Percentiles rank a stretch among this genome's conserved stretches.
Conservation (phyloP, 2,797 vertebrate genomes). For the Aeoliscus strigatus region DNA sequence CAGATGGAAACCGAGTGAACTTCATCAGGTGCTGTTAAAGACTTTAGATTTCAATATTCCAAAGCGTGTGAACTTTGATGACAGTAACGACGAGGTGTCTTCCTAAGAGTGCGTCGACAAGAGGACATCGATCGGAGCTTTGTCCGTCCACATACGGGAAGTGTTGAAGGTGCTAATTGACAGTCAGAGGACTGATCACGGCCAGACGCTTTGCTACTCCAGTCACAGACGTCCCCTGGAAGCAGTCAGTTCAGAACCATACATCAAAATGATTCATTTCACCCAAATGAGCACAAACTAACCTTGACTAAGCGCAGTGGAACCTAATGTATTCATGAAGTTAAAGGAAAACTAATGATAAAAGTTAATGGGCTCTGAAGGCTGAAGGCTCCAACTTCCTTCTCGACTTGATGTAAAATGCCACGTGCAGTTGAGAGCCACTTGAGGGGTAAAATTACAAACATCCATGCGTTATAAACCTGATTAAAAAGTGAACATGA, state of each 20-base stretch:
- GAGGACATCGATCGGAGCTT: constrained; percentile 35
- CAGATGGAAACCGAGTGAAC: no score
- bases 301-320: constrained; percentile 85
- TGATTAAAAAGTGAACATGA: constrained; percentile 66
- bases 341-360: constrained; percentile 72
- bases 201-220: constrained; percentile 99
- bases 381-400: constrained; percentile 66
- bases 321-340: constrained; percentile 87
- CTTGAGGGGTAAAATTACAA: constrained; percentile 65
- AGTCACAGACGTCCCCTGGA: constrained; percentile 91
- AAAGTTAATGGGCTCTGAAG: constrained; percentile 72
- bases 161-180: constrained; percentile 88
- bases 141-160: constrained; percentile 57
- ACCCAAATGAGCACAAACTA: constrained; percentile 94
- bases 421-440: constrained; percentile 46
- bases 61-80: no score
- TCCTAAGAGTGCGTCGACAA: no score
- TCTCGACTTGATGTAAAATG: constrained; percentile 55
- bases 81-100: no score
- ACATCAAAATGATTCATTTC: constrained; percentile 99
- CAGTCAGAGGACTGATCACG: constrained; percentile 91
- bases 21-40: no score
- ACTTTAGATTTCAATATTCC: no score
- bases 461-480: constrained; percentile 65
- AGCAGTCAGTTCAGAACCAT: constrained; percentile 94